Base-by-base conservation (phyloP, 2,888 invertebrate genomes). In the Sphaerophoria taeniata region DNA sequence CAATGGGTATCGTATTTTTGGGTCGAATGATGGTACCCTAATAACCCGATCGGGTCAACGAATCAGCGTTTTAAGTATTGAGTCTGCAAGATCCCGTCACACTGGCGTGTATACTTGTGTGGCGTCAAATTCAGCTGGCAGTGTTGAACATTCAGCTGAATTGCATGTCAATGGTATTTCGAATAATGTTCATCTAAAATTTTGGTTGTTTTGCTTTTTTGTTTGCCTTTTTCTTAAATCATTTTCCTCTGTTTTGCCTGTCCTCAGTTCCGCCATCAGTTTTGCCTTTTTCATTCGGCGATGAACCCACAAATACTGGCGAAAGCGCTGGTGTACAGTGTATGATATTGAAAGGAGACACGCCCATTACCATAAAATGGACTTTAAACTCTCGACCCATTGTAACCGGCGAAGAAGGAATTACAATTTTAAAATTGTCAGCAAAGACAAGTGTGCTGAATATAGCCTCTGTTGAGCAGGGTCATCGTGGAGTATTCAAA, bases 291-390 rank as follows among this genome's bases (percentile, higher is more conserved):
- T 93, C 94, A 88, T 95, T 96, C 88, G 96, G 96, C 84, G 94
- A 94, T 67, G 95, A 95, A 81, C 94, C 95, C 3, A 93, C 95
- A 14, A 95, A 95, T 89, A 94, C 94, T 73, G 95, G 95, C 75
- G 95, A 95, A 89, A 94, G 94, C 90, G 94, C 95, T 45, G 95
- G 95, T 55, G 94, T 94, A 12, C 94, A 94, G 82, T 97, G 96
- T 91, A 94, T 95, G 89, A 95, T 95, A 45, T 94, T 93, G 84
- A 95, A 96, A 91, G 96, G 97, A 67, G 97, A 97, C 91, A 92
- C 95, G 87, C 97, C 97, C 34, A 93, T 97, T 76, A 94, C 93
- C 87, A 95, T 97, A 79, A 93, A 93, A 67, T 97, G 97, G 97
- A 94, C 93, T 63, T 92, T 94, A 58, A 93, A 94, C 87, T 93